Conservation (phyloP, 2,113 vertebrate species). For the Pedionomus torquatus region DNA sequence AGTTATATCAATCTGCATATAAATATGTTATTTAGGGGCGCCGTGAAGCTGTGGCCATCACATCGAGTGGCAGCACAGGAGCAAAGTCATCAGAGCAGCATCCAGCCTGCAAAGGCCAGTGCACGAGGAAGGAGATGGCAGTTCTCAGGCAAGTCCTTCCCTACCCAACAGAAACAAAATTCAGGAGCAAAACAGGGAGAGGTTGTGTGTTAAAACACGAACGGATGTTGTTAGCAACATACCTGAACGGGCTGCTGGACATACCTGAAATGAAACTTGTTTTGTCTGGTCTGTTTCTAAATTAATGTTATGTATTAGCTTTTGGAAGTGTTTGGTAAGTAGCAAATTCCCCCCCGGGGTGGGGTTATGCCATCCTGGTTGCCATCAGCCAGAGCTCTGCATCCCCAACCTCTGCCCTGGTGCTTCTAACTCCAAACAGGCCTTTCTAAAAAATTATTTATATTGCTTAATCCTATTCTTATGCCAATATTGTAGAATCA, state of each 20-base stretch:
- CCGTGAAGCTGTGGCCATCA: background rate
- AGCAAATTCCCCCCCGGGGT: background rate
- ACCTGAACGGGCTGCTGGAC: background rate
- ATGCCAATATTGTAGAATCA: background rate
- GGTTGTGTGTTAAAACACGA: background rate
- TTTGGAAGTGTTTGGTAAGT: background rate
- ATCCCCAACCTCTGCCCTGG: conserved; percentile 3
- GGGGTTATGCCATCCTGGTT: background rate
- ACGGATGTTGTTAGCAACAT: background rate
- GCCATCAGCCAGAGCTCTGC: background rate
- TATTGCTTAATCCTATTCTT: background rate
- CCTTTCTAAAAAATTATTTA: background rate
- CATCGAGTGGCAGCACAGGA: background rate
- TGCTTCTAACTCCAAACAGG: background rate
- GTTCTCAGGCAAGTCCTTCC: background rate
- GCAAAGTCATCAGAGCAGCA: background rate
- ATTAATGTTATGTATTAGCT: background rate
- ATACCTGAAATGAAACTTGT: background rate
- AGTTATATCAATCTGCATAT: background rate
- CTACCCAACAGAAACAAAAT: background rate
- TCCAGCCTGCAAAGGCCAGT: background rate
- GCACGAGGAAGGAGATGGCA: background rate
- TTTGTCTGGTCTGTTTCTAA: background rate
- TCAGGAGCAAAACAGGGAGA: background rate
- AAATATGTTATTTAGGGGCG: background rate